phyloP scores from a whole-genome alignment of 2,888 invertebrate genomes.

The Heliconius aoede region DNA sequence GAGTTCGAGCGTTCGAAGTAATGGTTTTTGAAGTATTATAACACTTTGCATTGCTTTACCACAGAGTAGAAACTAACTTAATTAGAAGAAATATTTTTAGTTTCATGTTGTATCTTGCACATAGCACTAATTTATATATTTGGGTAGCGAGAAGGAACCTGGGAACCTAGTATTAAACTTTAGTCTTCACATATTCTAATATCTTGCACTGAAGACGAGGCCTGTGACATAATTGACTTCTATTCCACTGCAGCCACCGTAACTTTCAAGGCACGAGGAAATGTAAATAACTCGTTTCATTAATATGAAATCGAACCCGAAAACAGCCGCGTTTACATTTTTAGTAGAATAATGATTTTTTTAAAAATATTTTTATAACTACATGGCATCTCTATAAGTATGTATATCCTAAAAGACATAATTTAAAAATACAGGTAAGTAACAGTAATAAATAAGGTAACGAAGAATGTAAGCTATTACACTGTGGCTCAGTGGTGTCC shows the following conservation, averaged over 20 bases:
- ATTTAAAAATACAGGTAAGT: neutral
- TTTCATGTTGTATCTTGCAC: too few relatives aligned
- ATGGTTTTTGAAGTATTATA: conserved; percentile 28
- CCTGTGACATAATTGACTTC: neutral
- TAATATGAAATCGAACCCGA: neutral
- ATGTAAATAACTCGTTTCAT: neutral
- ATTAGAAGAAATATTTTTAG: neutral
- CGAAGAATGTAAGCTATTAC: conserved; percentile 1
- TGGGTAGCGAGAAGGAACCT: too few relatives aligned
- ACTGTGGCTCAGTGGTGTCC: conserved; percentile 12
- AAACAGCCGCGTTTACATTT: too few relatives aligned
- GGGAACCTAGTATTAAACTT: too few relatives aligned
- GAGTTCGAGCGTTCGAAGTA: conserved; percentile 18
- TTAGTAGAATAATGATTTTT: too few relatives aligned
- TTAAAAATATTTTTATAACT: too few relatives aligned
- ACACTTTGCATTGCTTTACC: conserved; percentile 19
- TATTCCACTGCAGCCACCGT: neutral
- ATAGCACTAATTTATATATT: too few relatives aligned
- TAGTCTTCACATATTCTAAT: too few relatives aligned
- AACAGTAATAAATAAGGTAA: neutral
- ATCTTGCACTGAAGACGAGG: too few relatives aligned
- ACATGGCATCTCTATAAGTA: neutral
- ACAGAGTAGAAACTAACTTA: conserved; percentile 1
- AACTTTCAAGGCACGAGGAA: too few relatives aligned
- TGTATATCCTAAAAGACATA: neutral